These are phyloP conservation scores for Hylaeus volcanicus DNA, from an alignment of 1,140 invertebrate species.

Conservation along the genomic window DNA sequence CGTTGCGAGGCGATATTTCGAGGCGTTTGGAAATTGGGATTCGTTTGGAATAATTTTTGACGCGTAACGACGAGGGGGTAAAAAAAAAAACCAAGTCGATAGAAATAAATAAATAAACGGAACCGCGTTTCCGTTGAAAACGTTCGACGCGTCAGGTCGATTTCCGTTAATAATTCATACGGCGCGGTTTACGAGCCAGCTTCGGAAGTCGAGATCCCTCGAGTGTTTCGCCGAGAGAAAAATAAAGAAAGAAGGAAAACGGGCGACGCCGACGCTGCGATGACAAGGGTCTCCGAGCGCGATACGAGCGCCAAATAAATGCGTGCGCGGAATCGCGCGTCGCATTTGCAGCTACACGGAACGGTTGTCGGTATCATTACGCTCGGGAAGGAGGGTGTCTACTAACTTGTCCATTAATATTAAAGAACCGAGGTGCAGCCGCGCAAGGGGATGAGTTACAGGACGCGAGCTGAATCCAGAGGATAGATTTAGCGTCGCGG, in stretches of 20 bases:
- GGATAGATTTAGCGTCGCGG: constrained; percentile 45
- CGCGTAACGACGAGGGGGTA: too few species aligned
- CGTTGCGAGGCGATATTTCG: too few species aligned
- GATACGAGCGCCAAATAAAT: constrained; percentile 6
- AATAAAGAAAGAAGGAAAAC: background rate
- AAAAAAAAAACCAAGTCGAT: too few species aligned
- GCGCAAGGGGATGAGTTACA: constrained; percentile 30
- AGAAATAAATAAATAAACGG: too few species aligned
- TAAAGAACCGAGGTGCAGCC: constrained; percentile 72
- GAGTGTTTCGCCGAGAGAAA: background rate
- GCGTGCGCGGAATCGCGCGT: constrained; percentile 26
- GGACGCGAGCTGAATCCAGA: constrained; percentile 35
- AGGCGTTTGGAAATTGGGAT: too few species aligned
- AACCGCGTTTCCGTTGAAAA: too few species aligned
- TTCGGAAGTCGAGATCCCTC: constrained; percentile 3
- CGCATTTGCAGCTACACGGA: constrained; percentile 23
- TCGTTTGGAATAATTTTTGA: too few species aligned
- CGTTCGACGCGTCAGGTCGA: background rate
- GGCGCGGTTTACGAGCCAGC: background rate
- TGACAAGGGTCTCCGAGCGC: constrained; percentile 7
- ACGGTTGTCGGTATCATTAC: constrained; percentile 55
- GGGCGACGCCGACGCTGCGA: background rate
- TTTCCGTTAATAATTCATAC: constrained; percentile 11
- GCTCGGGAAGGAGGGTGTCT: constrained; percentile 64
- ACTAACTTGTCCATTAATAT: constrained; percentile 79